Evolutionary conservation across 2,113 vertebrate genomes (phyloP), one percentile per base, ranked within the genome.

Genomic region (Herpailurus yagouaroundi): DNA sequence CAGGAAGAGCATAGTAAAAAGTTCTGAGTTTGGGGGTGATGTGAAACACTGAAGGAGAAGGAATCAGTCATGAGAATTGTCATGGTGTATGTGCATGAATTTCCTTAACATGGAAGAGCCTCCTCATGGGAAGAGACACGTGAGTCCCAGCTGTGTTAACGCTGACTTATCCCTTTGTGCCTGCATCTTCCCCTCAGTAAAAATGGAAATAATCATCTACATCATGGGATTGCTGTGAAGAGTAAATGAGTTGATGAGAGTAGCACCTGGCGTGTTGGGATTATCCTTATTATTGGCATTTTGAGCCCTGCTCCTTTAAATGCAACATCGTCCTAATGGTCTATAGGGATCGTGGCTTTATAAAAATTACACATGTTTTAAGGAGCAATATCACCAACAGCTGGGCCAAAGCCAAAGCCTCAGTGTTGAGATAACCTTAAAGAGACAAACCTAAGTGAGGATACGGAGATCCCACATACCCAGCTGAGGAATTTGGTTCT

Each of bases 401-500:
- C 19, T 41, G 41, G 36, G 48, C n/a, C 88, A 90, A 63, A 33
- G 52, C n/a, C 84, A 45, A 63, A 41, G 68, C 36, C 1, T 63
- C 16, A 25, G 1, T 21, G 13, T 41, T 31, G 10, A 50, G 21
- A 18, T 48, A 29, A 73, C 90, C 38, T 74, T 45, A 87, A 29
- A 71, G 57, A 57, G 12, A 50, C 4, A 7, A 93, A 45, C 6
- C 73, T 2, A 2, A 85, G 27, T 25, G 25, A 76, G 12, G 38
- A 0, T 64, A 29, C 5, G 50, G 82, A 63, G 33, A 5, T 41
- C 60, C 4, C 4, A 3, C 1, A 1, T 0, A 2, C 18, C 50
- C 27, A 38, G 52, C n/a, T 45, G 64, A 87, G 33, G 27, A 88
- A 12, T 31, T 16, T 38, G 27, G 33, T 13, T 13, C 27, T 21